Percentiles rank a stretch among this genome's conserved stretches.
Evolutionary conservation across 2,797 vertebrate genomes (phyloP).

Genomic region (Streptopelia turtur): DNA sequence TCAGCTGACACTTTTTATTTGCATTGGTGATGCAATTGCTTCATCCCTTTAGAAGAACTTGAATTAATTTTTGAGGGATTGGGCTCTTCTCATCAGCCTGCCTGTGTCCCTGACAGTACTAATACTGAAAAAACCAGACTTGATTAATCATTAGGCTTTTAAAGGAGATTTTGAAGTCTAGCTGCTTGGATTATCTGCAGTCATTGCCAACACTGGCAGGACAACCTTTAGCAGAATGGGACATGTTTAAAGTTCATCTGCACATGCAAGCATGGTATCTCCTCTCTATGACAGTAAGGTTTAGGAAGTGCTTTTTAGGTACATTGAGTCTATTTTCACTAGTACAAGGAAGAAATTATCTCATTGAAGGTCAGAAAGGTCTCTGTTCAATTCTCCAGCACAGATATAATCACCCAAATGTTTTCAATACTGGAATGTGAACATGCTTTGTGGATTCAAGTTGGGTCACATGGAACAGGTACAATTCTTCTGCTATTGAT

Average conservation of each 20-base stretch:
- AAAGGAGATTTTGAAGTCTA: slow-evolving; percentile 53
- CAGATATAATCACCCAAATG: background rate
- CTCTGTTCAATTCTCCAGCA: background rate
- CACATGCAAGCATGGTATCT: background rate
- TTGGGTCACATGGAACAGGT: background rate
- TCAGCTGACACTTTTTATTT: background rate
- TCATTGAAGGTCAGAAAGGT: background rate
- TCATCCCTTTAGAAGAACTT: slow-evolving; percentile 31
- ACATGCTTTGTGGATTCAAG: background rate
- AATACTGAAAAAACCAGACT: slow-evolving; percentile 38
- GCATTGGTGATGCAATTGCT: background rate
- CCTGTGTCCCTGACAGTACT: slow-evolving; percentile 14
- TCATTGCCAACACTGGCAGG: background rate
- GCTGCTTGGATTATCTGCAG: slow-evolving; percentile 40
- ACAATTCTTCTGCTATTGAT: background rate
- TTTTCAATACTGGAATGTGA: background rate
- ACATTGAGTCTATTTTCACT: background rate
- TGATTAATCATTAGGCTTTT: slow-evolving; percentile 69
- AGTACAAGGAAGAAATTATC: background rate
- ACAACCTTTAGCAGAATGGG: background rate
- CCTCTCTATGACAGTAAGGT: background rate
- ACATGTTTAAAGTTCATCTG: background rate
- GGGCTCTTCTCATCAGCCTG: slow-evolving; percentile 49
- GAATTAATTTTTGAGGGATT: slow-evolving; percentile 62
- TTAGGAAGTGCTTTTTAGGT: background rate